A percentile compares a stretch with the other conserved stretches of the same genome.
Evolutionary conservation across 2,888 invertebrate genomes (phyloP).

Genomic region (Agrotis puta): DNA sequence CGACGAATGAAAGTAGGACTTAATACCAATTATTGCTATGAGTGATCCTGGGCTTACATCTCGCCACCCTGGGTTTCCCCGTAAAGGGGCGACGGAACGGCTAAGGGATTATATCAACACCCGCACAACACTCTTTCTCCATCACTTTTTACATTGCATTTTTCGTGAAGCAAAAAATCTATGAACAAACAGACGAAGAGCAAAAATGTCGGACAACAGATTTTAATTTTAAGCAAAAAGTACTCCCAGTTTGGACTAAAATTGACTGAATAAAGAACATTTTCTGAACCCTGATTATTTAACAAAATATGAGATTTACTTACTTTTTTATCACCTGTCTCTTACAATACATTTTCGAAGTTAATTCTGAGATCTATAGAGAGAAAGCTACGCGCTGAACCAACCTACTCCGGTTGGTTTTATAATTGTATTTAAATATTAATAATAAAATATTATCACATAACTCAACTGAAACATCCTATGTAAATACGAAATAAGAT

Average conservation of each 20-base stretch:
- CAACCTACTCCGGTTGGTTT: no score
- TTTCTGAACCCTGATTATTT: background rate
- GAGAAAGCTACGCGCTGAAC: background rate
- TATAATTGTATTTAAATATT: background rate
- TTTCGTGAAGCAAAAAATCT: constrained; percentile 11
- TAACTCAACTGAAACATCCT: background rate
- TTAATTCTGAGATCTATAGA: background rate
- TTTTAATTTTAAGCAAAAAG: constrained; percentile 1
- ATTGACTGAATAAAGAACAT: background rate
- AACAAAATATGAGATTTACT: background rate
- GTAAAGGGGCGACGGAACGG: background rate
- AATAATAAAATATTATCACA: background rate
- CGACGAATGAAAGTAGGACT: background rate
- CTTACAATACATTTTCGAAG: background rate
- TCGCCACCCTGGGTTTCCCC: background rate
- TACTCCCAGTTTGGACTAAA: background rate
- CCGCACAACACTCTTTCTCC: constrained; percentile 8
- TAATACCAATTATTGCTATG: constrained; percentile 34
- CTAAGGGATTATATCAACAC: constrained; percentile 27
- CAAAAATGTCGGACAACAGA: background rate
- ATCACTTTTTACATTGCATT: constrained; percentile 20
- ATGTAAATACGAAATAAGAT: background rate
- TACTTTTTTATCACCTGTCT: background rate
- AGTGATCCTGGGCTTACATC: constrained; percentile 31
- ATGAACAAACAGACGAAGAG: background rate